Base-by-base conservation (phyloP, 2,888 invertebrate species). In the Copidosoma aretas region DNA sequence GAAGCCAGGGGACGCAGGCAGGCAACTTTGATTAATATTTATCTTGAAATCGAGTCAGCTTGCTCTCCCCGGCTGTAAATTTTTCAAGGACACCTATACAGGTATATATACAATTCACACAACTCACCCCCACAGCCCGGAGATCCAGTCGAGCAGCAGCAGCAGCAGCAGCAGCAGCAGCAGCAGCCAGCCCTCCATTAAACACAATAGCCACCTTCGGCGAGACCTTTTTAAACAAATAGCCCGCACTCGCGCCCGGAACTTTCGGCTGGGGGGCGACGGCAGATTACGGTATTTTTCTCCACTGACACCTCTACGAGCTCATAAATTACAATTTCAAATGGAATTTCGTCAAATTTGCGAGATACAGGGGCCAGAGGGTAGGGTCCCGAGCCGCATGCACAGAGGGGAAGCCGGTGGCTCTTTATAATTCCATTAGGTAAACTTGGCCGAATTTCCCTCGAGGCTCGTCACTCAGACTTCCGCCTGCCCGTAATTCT, bases 381-480 rank as follows among this genome's bases (percentile, higher is more conserved):
- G 19, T 46, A 3, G 8, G 32, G 43, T 46, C 60, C 14, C 41
- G 25, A 10, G 21, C n/a, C 32, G 8, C 32, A 32, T 8, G 3
- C 4, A 32, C 4, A 32, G 32, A 32, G 54, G 0, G 49, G 61
- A 53, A 68, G 71, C 71, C 57, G 60, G 69, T 70, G 72, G 72
- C 79, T 79, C 79, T 79, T 79, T 79, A 79, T 78, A 78, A 79
- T 79, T 79, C 78, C 78, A 79, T 79, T 79, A 79, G 74, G 78
- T 74, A 79, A 79, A 78, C 78, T 79, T 77, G 73, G 67, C 25
- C 74, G 76, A 76, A 79, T 79, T 79, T 79, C 79, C 79, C 78
- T 24, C 53, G 78, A 72, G 78, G 76, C 77, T 79, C 77, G 76
- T 79, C 79, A 76, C 78, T 78, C 77, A 46, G 67, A 63, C 67